Percentiles rank a stretch among this genome's conserved stretches.
These are phyloP conservation scores for Pardosa pseudoannulata DNA, from an alignment of 2,888 invertebrate genomes.

Conservation along the genomic window DNA sequence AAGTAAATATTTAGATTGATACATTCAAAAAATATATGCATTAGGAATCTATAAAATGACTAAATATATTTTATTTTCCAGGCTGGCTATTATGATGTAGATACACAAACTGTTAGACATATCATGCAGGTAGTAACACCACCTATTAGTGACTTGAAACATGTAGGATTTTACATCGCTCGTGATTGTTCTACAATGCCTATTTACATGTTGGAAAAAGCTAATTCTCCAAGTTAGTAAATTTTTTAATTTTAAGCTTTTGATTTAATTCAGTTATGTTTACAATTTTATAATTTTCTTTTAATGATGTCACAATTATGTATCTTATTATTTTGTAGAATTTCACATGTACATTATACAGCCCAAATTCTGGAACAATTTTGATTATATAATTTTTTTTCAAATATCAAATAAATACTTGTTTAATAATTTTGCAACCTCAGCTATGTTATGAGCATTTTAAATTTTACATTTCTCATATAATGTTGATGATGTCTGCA, in stretches of 20 bases:
- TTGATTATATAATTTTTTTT: too few species aligned
- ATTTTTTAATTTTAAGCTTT: too few species aligned
- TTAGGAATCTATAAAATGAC: background rate
- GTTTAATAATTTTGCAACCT: too few species aligned
- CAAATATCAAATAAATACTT: too few species aligned
- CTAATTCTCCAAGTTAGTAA: conserved; percentile 82
- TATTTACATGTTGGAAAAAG: conserved; percentile 85
- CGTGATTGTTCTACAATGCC: conserved; percentile 85
- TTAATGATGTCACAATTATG: too few species aligned
- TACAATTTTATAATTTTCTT: background rate
- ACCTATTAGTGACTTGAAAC: conserved; percentile 82
- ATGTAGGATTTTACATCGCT: conserved; percentile 84
- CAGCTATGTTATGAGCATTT: too few species aligned
- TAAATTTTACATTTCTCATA: too few species aligned
- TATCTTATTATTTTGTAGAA: too few species aligned
- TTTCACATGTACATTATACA: too few species aligned
- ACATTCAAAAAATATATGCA: background rate
- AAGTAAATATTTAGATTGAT: background rate
- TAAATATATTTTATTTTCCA: conserved; percentile 70
- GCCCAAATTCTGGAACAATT: too few species aligned
- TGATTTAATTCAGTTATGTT: too few species aligned
- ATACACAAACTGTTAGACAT: conserved; percentile 86
- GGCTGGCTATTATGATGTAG: conserved; percentile 85
- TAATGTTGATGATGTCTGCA: too few species aligned
- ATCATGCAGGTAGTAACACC: conserved; percentile 87